These are phyloP conservation scores for Rhinoraja longicauda DNA, from an alignment of 2,797 vertebrate genomes.

Conservation along the genomic window DNA sequence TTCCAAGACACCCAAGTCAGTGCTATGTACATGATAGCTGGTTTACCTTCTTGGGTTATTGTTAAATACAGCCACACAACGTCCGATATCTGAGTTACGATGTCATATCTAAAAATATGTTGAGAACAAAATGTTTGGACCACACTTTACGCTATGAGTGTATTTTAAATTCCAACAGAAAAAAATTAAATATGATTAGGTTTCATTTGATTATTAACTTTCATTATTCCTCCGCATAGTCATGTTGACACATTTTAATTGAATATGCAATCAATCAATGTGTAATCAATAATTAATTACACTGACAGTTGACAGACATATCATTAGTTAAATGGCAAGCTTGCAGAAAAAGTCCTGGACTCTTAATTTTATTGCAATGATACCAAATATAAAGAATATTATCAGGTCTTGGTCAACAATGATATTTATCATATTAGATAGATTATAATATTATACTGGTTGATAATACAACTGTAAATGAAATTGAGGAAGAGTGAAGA, in stretches of 20 bases:
- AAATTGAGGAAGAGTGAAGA: not conserved
- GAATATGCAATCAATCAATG: conserved; percentile 60
- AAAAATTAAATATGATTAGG: not conserved
- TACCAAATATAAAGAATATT: not conserved
- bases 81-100: not conserved
- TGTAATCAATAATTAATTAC: conserved; percentile 72
- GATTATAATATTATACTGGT: not conserved
- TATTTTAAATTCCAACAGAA: not conserved
- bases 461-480: not conserved
- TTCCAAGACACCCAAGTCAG: not conserved
- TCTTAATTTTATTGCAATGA: not conserved
- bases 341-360: not conserved
- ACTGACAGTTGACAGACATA: conserved; percentile 22
- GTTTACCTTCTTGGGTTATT: not conserved
- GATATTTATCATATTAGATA: not conserved
- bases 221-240: conserved; percentile 57
- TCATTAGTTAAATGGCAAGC: conserved; percentile 17
- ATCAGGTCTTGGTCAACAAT: not conserved
- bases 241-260: conserved; percentile 73
- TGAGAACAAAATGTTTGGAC: not conserved
- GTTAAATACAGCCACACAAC: not conserved
- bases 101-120: not conserved
- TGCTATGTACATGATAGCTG: not conserved
- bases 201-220: not conserved
- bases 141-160: not conserved